Percentiles rank a stretch among this genome's conserved stretches.
These are phyloP conservation scores for Lordiphosa andalusiaca DNA, from an alignment of 2,888 invertebrate species.

Conservation along the genomic window DNA sequence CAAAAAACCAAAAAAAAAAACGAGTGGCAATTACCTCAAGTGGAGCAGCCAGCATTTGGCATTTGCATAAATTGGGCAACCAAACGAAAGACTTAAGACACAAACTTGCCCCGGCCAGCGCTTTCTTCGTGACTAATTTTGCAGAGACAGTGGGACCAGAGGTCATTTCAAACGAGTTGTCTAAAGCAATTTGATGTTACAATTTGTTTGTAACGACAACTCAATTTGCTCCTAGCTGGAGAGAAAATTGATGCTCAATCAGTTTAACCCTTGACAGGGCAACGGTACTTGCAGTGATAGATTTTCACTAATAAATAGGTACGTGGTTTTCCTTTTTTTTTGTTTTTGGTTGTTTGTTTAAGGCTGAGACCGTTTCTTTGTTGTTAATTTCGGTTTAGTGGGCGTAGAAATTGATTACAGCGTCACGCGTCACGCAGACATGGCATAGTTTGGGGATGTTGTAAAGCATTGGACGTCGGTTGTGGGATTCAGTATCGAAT, in stretches of 20 bases:
- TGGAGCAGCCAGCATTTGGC: slow-evolving; percentile 59
- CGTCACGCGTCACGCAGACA: no score
- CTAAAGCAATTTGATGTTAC: slow-evolving; percentile 63
- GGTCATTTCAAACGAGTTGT: slow-evolving; percentile 48
- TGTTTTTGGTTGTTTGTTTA: no score
- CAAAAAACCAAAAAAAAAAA: slow-evolving; percentile 22
- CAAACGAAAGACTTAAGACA: slow-evolving; percentile 54
- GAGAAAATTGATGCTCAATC: slow-evolving; percentile 4
- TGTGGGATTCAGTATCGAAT: no score
- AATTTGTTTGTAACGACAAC: slow-evolving; percentile 53
- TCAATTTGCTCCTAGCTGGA: slow-evolving; percentile 44
- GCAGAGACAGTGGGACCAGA: slow-evolving; percentile 39
- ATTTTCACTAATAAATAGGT: no score
- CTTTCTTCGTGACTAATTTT: slow-evolving; percentile 71
- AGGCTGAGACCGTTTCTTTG: no score
- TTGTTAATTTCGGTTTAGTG: no score
- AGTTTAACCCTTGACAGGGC: slow-evolving; percentile 13
- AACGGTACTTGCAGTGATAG: neutral
- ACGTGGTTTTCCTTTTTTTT: no score
- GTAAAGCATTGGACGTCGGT: no score
- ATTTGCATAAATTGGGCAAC: slow-evolving; percentile 66
- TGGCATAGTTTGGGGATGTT: no score
- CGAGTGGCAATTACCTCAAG: slow-evolving; percentile 65
- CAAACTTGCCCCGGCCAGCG: slow-evolving; percentile 42
- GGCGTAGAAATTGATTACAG: no score